Conservation (phyloP, 2,888 invertebrate genomes). For the Caenorhabditis sinica region DNA sequence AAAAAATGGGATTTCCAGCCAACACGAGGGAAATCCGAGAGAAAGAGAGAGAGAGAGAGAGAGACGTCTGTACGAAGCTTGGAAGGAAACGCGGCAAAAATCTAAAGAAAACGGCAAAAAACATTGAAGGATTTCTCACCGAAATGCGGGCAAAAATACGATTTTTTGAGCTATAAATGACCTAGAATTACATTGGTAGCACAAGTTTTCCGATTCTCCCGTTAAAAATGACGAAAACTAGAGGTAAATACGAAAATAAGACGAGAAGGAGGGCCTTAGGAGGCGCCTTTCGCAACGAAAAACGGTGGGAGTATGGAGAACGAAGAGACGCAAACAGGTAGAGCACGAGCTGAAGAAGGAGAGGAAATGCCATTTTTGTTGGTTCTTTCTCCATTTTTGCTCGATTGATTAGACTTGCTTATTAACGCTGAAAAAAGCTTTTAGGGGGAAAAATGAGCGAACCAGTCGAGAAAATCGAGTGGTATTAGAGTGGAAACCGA, state of each 20-base stretch:
- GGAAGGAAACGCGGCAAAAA: too few species aligned
- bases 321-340: constrained; percentile 9
- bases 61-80: background rate
- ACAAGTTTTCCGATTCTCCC: background rate
- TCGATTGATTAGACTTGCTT: constrained; percentile 16
- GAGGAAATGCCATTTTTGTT: background rate
- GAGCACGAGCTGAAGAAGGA: background rate
- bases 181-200: too few species aligned
- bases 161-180: too few species aligned
- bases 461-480: background rate
- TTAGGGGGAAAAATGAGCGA: constrained; percentile 1
- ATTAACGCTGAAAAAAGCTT: constrained; percentile 27
- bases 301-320: background rate
- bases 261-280: too few species aligned
- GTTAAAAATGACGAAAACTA: background rate
- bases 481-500: background rate
- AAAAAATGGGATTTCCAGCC: background rate
- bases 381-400: background rate
- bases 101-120: background rate
- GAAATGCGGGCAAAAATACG: too few species aligned
- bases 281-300: constrained; percentile 1
- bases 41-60: too few species aligned
- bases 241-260: background rate
- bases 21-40: too few species aligned
- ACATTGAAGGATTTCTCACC: too few species aligned